Percentiles rank a stretch among this genome's conserved stretches.
phyloP scores from a whole-genome alignment of 2,113 vertebrate species.

The Vimba vimba region DNA sequence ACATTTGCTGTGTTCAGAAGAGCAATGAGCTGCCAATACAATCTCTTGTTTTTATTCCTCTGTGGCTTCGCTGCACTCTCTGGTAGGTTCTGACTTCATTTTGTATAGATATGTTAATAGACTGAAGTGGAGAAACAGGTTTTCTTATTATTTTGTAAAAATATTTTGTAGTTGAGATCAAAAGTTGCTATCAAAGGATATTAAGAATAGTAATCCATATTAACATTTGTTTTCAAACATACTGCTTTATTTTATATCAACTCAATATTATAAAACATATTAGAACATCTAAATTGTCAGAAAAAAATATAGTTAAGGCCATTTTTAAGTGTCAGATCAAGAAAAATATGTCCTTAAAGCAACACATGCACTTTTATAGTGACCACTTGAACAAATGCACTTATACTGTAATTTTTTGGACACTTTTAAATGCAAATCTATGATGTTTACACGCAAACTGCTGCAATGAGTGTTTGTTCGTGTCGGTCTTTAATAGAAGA shows the following conservation, averaged over 20 bases:
- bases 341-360: neutral
- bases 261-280: too few relatives aligned
- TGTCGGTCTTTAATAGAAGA: neutral
- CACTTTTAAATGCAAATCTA: too few relatives aligned
- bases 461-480: neutral
- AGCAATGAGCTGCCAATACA: slow-evolving; percentile 31
- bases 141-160: neutral
- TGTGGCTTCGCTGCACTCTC: neutral
- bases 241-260: neutral
- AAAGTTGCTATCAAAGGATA: neutral
- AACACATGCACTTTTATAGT: neutral
- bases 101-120: neutral
- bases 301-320: too few relatives aligned
- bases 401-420: too few relatives aligned
- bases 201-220: neutral
- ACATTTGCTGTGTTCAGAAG: slow-evolving; percentile 17
- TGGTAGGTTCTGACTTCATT: slow-evolving; percentile 23
- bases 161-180: neutral
- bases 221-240: neutral
- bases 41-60: neutral
- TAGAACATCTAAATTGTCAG: neutral
- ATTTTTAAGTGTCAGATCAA: neutral
- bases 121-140: neutral
- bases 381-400: neutral
- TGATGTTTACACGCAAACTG: too few relatives aligned